Base-by-base conservation (phyloP, 1,140 invertebrate species). In the Branchinecta lindahli region DNA sequence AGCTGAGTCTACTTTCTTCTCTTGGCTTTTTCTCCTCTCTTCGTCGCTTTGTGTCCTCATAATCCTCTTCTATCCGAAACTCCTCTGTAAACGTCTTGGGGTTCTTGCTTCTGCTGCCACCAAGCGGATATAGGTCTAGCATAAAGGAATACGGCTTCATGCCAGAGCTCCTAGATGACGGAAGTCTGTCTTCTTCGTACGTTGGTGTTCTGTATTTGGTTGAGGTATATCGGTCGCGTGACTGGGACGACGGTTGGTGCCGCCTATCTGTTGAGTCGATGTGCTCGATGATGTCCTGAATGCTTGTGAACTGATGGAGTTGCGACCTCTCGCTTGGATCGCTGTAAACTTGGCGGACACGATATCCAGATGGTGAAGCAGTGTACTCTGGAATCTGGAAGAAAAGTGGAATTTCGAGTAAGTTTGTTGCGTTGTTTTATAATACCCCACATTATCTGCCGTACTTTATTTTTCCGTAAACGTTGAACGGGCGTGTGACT, bases 101-200 rank as follows among this genome's bases (percentile, higher is more conserved):
- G 18, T 61, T 61, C 12, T 15, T 20, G 12, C 18, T 61, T 12
- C 12, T 20, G 12, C 18, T 61, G 12, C 52, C 52, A 6, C 52
- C 52, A 61, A 61, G 52, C 18, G 52, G 52, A 61, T 61, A 61
- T 20, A 61, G 52, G 52, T 61, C 52, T 20, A 61, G 12, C 52
- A 61, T 61, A 6, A 61, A 61, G 1, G 52, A 61, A 61, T 61
- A 61, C 12, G 12, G 52, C 18, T 20, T 61, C 4, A 3, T 20
- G 18, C 12, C 12, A 20, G 52, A 61, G 12, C 18, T 12, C 12
- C 12, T 20, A 61, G 12, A 15, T 61, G 12, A 15, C 12, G 52
- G 52, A 3, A 4, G 4, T 12, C 12, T 20, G 18, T 15, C 18
- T 61, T 61, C 18, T 61, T 61, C 52, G 33, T 33, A 33, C 5